Conservation (phyloP, 2,797 vertebrate species). For the Dallia pectoralis region DNA sequence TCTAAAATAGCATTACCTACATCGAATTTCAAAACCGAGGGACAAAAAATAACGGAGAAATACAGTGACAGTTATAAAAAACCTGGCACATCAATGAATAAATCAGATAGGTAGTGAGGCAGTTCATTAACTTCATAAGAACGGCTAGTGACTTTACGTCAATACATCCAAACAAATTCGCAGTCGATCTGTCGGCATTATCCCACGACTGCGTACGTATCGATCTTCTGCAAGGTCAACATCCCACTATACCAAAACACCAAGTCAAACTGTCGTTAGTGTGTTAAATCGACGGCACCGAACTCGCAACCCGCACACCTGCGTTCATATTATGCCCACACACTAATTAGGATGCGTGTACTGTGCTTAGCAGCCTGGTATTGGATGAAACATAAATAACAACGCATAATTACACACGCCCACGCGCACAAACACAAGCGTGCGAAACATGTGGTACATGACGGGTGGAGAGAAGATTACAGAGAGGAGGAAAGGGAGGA, state of each 20-base stretch:
- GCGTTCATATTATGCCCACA: neutral
- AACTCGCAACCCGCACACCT: slow-evolving; percentile 8
- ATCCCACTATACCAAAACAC: neutral
- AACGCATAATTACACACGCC: neutral
- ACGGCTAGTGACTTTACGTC: neutral
- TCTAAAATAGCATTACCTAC: too few species aligned
- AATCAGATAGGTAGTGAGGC: neutral
- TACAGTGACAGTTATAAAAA: neutral
- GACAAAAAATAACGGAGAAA: neutral
- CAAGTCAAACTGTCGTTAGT: neutral
- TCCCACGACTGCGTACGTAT: neutral
- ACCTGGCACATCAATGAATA: neutral
- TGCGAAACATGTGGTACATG: slow-evolving; percentile 7
- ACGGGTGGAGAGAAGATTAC: slow-evolving; percentile 47
- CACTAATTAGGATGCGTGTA: neutral
- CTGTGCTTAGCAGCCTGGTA: neutral
- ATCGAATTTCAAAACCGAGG: too few species aligned
- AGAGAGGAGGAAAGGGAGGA: slow-evolving; percentile 13
- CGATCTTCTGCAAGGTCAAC: neutral
- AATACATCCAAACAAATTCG: neutral
- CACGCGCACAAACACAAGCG: slow-evolving; percentile 12
- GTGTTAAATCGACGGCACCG: neutral
- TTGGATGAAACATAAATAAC: slow-evolving; percentile 1
- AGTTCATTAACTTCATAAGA: neutral
- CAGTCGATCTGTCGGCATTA: neutral